phyloP scores from a whole-genome alignment of 2,888 invertebrate species.

The Creontiades dilutus region DNA sequence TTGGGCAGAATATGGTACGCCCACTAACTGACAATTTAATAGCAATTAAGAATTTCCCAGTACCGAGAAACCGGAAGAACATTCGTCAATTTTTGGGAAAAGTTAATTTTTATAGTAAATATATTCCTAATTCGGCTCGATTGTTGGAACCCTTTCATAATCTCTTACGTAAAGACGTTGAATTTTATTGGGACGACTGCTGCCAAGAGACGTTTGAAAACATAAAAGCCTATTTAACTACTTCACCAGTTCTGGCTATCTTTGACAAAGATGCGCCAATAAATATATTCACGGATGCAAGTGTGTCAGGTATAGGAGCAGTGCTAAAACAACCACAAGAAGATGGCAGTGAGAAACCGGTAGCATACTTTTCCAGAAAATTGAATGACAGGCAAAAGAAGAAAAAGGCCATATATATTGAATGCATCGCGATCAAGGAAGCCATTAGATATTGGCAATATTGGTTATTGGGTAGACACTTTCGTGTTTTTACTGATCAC shows the following conservation, averaged over 20 bases:
- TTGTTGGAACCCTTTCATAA: conserved; percentile 44
- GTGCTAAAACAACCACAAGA: conserved; percentile 44
- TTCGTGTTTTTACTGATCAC: conserved; percentile 43
- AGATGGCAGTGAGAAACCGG: conserved; percentile 50
- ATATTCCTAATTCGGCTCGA: conserved; percentile 33
- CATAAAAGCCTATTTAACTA: neutral
- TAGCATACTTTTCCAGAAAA: too few species aligned
- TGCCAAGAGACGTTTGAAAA: conserved; percentile 39
- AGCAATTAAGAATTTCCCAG: conserved; percentile 43
- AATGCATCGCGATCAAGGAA: conserved; percentile 51
- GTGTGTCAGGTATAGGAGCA: conserved; percentile 21
- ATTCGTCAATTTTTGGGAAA: conserved; percentile 60
- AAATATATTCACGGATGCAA: conserved; percentile 44
- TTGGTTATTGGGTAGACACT: conserved; percentile 24
- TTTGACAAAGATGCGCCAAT: conserved; percentile 48
- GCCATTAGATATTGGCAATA: conserved; percentile 51
- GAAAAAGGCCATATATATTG: conserved; percentile 45
- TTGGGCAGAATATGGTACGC: conserved; percentile 43
- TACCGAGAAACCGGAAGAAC: conserved; percentile 6
- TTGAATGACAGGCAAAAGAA: conserved; percentile 41
- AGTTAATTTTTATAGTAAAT: conserved; percentile 51
- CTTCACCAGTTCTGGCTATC: conserved; percentile 10
- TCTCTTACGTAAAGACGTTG: conserved; percentile 23
- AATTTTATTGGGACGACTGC: neutral
- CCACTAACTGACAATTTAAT: conserved; percentile 41